Conservation (phyloP, 1,140 invertebrate species). For the Bombyx mandarina region DNA sequence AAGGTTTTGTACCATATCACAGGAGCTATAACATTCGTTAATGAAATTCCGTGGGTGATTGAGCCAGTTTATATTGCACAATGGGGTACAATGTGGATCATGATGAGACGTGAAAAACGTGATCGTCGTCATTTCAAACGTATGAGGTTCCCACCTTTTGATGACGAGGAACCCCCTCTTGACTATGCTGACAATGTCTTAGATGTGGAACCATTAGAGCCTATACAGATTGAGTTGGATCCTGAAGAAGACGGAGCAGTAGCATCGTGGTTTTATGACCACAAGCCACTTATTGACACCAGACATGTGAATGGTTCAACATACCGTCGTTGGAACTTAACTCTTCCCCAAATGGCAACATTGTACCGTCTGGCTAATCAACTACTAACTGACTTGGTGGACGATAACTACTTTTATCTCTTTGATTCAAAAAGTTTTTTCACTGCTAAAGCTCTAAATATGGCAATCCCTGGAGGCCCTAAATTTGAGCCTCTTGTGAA, state of each 20-base stretch:
- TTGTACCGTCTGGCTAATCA: slow-evolving; percentile 98
- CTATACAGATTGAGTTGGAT: slow-evolving; percentile 99
- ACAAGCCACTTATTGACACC: slow-evolving; percentile 94
- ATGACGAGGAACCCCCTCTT: slow-evolving; percentile 99
- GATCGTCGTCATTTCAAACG: slow-evolving; percentile 99
- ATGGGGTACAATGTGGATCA: slow-evolving; percentile 99
- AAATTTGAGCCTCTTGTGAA: slow-evolving; percentile 99
- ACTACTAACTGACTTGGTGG: slow-evolving; percentile 97
- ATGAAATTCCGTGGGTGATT: slow-evolving; percentile 99
- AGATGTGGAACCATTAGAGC: slow-evolving; percentile 98
- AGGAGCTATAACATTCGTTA: slow-evolving; percentile 99
- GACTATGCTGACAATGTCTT: slow-evolving; percentile 99
- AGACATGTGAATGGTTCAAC: slow-evolving; percentile 97
- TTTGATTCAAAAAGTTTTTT: slow-evolving; percentile 99
- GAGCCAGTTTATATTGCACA: slow-evolving; percentile 99
- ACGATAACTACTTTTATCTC: slow-evolving; percentile 99
- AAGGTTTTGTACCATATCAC: slow-evolving; percentile 98
- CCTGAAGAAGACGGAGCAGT: slow-evolving; percentile 95
- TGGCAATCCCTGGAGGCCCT: slow-evolving; percentile 99
- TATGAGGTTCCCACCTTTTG: slow-evolving; percentile 99
- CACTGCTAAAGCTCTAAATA: slow-evolving; percentile 98
- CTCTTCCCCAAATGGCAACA: slow-evolving; percentile 96
- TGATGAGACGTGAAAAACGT: slow-evolving; percentile 99
- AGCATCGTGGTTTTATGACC: slow-evolving; percentile 98
- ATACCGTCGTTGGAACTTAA: slow-evolving; percentile 96